phyloP scores from a whole-genome alignment of 2,797 vertebrate genomes.

The Lindbergichthys nudifrons region DNA sequence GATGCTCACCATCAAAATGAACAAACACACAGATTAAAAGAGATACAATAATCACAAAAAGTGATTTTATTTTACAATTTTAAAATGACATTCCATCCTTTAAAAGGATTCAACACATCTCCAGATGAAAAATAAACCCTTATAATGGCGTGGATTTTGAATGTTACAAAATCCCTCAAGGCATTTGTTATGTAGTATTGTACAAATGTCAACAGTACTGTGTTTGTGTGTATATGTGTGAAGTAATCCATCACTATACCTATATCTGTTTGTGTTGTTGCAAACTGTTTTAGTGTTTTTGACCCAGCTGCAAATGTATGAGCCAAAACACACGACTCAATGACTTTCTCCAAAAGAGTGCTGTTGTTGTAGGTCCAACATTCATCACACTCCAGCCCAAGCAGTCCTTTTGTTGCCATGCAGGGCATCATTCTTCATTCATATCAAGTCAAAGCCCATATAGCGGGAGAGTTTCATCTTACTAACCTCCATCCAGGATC shows the following conservation, averaged over 20 bases:
- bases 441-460: constrained; percentile 30
- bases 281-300: constrained; percentile 24
- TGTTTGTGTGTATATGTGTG: constrained; percentile 76
- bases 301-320: constrained; percentile 5
- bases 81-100: background rate
- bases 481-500: constrained; percentile 51
- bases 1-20: constrained; percentile 48
- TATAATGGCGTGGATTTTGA: constrained; percentile 7
- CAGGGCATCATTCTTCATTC: constrained; percentile 28
- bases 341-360: background rate
- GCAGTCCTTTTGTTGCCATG: constrained; percentile 8
- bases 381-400: constrained; percentile 23
- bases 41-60: constrained; percentile 4
- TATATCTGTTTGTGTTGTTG: constrained; percentile 68
- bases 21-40: constrained; percentile 19
- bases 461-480: constrained; percentile 36
- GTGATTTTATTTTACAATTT: background rate
- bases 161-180: background rate
- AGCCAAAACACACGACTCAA: background rate
- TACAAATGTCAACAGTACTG: constrained; percentile 54
- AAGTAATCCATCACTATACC: constrained; percentile 76
- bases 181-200: constrained; percentile 31
- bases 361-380: constrained; percentile 24
- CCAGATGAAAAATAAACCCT: background rate
- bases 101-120: constrained; percentile 15